These are phyloP conservation scores for Antheraea yamamai DNA, from an alignment of 2,888 invertebrate species.

Conservation along the genomic window DNA sequence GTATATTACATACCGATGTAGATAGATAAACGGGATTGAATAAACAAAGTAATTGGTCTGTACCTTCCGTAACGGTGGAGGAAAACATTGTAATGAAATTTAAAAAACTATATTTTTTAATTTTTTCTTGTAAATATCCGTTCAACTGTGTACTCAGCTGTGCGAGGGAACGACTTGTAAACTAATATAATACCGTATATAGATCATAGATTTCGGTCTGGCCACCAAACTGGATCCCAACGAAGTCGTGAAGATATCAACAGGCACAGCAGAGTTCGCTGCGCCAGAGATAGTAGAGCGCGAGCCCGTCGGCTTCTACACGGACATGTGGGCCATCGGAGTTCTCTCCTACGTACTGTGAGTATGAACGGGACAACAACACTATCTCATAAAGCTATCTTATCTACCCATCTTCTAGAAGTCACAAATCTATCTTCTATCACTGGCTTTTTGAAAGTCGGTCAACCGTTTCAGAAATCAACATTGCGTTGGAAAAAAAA, in stretches of 20 bases:
- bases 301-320: slow-evolving; percentile 99
- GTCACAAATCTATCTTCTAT: background rate
- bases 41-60: too few species aligned
- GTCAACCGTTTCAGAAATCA: too few species aligned
- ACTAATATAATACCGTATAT: slow-evolving; percentile 15
- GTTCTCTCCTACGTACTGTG: slow-evolving; percentile 98
- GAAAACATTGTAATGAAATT: too few species aligned
- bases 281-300: slow-evolving; percentile 99
- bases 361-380: slow-evolving; percentile 68
- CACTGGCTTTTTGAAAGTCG: too few species aligned
- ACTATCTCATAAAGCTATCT: background rate
- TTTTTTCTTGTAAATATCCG: background rate
- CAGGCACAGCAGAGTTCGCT: slow-evolving; percentile 99
- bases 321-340: slow-evolving; percentile 99
- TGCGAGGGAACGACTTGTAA: background rate
- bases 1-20: too few species aligned
- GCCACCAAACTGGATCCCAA: slow-evolving; percentile 99
- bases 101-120: too few species aligned
- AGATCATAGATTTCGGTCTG: slow-evolving; percentile 98
- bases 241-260: slow-evolving; percentile 99
- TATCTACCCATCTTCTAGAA: background rate
- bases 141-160: background rate
- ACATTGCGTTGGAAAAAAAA: too few species aligned
- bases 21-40: too few species aligned
- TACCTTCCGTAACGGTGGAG: too few species aligned